Evolutionary conservation across 1,140 invertebrate genomes (phyloP).

Genomic region (Pseudomyrmex flavicornis): DNA sequence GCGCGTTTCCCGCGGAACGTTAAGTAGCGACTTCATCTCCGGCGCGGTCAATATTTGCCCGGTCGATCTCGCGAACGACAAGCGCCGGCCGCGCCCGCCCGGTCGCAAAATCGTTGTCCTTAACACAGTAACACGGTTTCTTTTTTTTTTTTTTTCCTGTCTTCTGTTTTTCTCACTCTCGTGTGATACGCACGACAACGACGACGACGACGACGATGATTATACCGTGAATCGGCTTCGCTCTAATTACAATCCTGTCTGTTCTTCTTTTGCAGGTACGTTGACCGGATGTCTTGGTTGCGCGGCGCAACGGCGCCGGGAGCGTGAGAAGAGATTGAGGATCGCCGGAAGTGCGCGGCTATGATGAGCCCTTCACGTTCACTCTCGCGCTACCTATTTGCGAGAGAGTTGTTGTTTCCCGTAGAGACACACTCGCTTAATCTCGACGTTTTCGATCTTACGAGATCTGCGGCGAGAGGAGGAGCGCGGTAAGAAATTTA

Average conservation of each 20-base stretch:
- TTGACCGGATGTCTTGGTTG: conserved; percentile 60
- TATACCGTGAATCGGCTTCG: conserved; percentile 49
- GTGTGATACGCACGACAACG: conserved; percentile 4
- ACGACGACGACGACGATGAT: conserved; percentile 47
- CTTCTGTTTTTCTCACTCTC: not conserved
- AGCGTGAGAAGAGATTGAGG: conserved; percentile 69
- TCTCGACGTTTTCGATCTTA: not conserved
- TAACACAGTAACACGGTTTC: conserved; percentile 66
- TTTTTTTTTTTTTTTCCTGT: too few species aligned
- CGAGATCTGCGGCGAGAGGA: too few species aligned
- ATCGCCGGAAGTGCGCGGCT: conserved; percentile 67
- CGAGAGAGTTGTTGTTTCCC: too few species aligned
- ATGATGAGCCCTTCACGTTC: conserved; percentile 40
- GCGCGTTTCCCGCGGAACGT: conserved; percentile 54
- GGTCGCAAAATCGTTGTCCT: conserved; percentile 6
- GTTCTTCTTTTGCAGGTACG: conserved; percentile 72
- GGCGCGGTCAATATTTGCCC: conserved; percentile 52
- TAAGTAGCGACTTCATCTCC: conserved; percentile 62
- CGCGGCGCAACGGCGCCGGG: conserved; percentile 40
- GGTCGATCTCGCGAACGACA: not conserved
- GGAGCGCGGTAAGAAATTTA: too few species aligned
- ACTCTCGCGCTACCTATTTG: not conserved
- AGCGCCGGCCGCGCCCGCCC: not conserved
- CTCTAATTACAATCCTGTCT: conserved; percentile 70
- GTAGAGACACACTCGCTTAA: not conserved